Evolutionary conservation across 1,140 invertebrate species (phyloP), one percentile per base, ranked within the genome.

Genomic region (Bombus sylvicola): DNA sequence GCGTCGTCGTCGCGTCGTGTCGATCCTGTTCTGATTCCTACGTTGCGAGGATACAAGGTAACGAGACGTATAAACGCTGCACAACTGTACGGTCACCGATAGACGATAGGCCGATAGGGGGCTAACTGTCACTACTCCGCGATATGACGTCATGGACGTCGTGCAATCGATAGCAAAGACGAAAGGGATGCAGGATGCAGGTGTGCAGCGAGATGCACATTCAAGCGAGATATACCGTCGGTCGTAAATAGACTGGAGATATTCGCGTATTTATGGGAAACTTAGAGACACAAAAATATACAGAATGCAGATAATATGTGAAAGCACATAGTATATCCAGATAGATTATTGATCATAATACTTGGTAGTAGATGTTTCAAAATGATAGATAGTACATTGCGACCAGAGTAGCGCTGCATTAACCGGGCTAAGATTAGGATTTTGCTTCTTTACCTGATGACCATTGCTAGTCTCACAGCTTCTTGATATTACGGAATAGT

Each of bases 11-110:
- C 74, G 43, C 57, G 15, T 62, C 81, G 73, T 80, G 78, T 76
- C 89, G 87, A 89, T 88, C 78, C 84, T 88, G 89, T 81, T 90
- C 86, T 72, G 83, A 90, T 86, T 90, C 68, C 81, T 75, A 31
- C 31, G 82, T 68, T 62, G 86, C 71, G 80, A 87, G 88, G 85
- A 68, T 89, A 89, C 80, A 71, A 85, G 68, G 71, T 83, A 87
- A 89, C 80, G 75, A 90, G 78, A 81, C 79, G 75, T 78, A 85
- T 83, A 87, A 85, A 87, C 39, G 82, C 78, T 18, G 22, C n/a
- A 68, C 62, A 31, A 77, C 69, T 4, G 59, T n/a, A n/a, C n/a
- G 64, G 73, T 72, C 71, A 83, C 41, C 80, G 53, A 83, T 73
- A 76, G n/a, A 57, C 80, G 41, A 83, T 77, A 76, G 41, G 68